A percentile compares a stretch with the other conserved stretches of the same genome.
Conservation (phyloP, 2,797 vertebrate species). For the Xenentodon cancila region DNA sequence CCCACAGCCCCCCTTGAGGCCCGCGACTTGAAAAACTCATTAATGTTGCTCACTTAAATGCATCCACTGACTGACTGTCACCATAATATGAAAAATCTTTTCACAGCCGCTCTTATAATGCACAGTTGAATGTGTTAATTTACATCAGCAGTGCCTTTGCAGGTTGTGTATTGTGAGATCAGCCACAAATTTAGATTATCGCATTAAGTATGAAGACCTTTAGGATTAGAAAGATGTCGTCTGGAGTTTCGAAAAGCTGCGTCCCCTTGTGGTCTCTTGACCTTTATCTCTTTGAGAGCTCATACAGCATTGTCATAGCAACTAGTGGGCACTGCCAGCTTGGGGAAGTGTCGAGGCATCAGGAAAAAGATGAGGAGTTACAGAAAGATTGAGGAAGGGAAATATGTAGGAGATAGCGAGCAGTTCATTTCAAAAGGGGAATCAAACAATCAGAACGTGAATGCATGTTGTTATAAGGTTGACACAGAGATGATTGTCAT, state of each 20-base stretch:
- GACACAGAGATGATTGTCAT: conserved; percentile 35
- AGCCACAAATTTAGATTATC: neutral
- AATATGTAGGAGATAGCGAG: neutral
- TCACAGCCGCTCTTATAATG: neutral
- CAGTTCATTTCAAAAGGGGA: neutral
- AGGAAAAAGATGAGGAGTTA: neutral
- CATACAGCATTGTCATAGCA: conserved; percentile 71
- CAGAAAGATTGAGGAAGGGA: neutral
- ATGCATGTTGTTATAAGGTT: conserved; percentile 22
- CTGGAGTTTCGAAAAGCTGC: conserved; percentile 32
- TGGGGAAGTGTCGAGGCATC: conserved; percentile 27
- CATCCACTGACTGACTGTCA: neutral
- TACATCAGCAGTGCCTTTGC: conserved; percentile 1
- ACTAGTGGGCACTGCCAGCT: conserved; percentile 56
- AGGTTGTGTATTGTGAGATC: neutral
- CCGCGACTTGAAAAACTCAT: conserved; percentile 42
- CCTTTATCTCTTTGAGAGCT: conserved; percentile 65
- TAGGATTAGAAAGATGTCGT: conserved; percentile 9
- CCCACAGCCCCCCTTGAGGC: conserved; percentile 12
- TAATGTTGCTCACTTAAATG: conserved; percentile 26
- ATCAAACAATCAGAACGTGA: conserved; percentile 9
- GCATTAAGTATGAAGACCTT: neutral
- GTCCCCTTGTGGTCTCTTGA: conserved; percentile 62
- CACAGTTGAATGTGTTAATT: neutral
- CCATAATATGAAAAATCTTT: conserved; percentile 5